Conservation (phyloP, 2,888 invertebrate genomes). For the Drosophila vallismaia region DNA sequence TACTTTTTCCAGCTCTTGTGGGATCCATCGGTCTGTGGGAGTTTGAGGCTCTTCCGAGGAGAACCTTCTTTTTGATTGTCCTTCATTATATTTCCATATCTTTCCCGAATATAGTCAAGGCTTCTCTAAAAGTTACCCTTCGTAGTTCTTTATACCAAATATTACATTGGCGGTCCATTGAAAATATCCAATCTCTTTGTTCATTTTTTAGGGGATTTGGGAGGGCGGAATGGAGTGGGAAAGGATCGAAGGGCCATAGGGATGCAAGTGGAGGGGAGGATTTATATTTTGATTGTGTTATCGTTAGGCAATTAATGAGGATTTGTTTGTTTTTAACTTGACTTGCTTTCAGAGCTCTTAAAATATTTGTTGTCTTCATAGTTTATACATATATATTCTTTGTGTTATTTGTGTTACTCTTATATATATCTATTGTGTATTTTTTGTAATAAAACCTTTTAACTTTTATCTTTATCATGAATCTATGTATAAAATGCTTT, state of each 20-base stretch:
- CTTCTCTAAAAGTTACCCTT: too few relatives aligned
- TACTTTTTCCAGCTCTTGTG: conserved; percentile 10
- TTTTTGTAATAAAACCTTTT: conserved; percentile 33
- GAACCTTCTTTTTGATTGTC: not conserved
- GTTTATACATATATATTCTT: conserved; percentile 7
- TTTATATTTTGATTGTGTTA: conserved; percentile 27
- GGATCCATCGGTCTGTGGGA: conserved; percentile 3
- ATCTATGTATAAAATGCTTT: conserved; percentile 42
- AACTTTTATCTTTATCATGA: conserved; percentile 40
- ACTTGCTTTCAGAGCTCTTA: conserved; percentile 36
- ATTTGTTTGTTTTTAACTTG: conserved; percentile 36
- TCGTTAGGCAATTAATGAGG: conserved; percentile 32
- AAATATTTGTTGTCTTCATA: conserved; percentile 10
- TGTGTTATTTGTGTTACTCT: conserved; percentile 9
- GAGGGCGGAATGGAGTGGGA: conserved; percentile 23
- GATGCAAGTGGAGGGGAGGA: conserved; percentile 6
- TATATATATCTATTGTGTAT: conserved; percentile 37
- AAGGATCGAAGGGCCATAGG: too few relatives aligned
- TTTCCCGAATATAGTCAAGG: not conserved
- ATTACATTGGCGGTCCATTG: conserved; percentile 26
- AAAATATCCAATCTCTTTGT: conserved; percentile 76
- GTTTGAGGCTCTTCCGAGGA: not conserved
- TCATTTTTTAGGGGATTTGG: conserved; percentile 69
- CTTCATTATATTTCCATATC: not conserved
- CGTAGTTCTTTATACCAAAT: too few relatives aligned